Evolutionary conservation across 2,797 vertebrate genomes (phyloP), one percentile per base, ranked within the genome.

Genomic region (Falco berigora): DNA sequence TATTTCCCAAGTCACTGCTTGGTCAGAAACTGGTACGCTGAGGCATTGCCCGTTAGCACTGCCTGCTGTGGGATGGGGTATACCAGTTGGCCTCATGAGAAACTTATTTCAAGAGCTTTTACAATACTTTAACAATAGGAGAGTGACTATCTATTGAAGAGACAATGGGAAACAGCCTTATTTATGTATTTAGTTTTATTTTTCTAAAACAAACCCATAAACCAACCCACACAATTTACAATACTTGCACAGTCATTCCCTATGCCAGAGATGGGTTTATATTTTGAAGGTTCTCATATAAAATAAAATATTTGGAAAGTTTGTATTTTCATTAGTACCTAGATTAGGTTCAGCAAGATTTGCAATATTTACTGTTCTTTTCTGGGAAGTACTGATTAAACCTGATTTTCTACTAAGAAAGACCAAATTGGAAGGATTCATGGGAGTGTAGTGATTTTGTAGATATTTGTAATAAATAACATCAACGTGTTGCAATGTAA

Each of bases 381-480:
- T 71, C 44, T 76, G 64, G 46, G 62, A 92, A 86, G 59, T 64
- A 50, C 30, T 62, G 58, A 86, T 87, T 91, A 95, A 89, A 68
- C 28, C 9, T 80, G 14, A 1, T 28, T 72, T 88, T 84, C 66
- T 76, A 4, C 21, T 61, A 25, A 40, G 56, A 62, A 68, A 87
- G 72, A 55, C 34, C 44, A 30, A 64, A 17, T 24, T 49, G 62
- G 55, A 91, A 89, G 14, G 58, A 28, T 87, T 92, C 12, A 21
- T 50, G 69, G 4, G 86, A 53, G 7, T 47, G 16, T 62, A 38
- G 69, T 47, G 59, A 59, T 78, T 90, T 88, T 66, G n/a, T 52
- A 73, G 47, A 46, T 86, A 64, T 38, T 47, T 89, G 19, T 46
- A 84, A 72, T 66, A 90, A 83, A 36, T 66, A 38, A 81, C 40